phyloP scores from a whole-genome alignment of 2,113 vertebrate species.

The Candoia aspera region DNA sequence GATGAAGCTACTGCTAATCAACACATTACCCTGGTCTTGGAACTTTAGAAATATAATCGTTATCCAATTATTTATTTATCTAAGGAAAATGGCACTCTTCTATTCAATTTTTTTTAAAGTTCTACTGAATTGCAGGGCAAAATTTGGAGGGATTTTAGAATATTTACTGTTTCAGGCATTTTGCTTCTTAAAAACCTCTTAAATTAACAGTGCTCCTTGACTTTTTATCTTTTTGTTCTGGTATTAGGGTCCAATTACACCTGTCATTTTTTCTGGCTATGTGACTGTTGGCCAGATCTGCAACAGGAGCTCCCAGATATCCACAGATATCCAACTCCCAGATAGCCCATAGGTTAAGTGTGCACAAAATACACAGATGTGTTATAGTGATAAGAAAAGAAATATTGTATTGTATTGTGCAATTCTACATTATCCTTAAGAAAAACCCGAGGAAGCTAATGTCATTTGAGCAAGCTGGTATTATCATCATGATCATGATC shows the following conservation, averaged over 20 bases:
- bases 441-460: neutral
- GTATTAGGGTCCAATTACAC: neutral
- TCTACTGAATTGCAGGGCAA: neutral
- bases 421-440: neutral
- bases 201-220: neutral
- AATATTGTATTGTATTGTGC: neutral
- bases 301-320: neutral
- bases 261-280: neutral
- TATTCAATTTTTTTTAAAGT: neutral
- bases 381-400: neutral
- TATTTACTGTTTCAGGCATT: neutral
- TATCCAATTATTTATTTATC: neutral
- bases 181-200: neutral
- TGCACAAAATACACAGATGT: no score
- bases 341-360: neutral
- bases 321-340: neutral
- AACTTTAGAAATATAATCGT: neutral
- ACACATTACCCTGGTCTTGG: neutral
- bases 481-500: neutral
- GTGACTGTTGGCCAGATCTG: neutral
- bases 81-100: neutral
- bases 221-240: neutral
- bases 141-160: neutral
- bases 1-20: neutral
- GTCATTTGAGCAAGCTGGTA: neutral